These are phyloP conservation scores for Candoia aspera DNA, from an alignment of 2,113 vertebrate genomes.

Conservation along the genomic window DNA sequence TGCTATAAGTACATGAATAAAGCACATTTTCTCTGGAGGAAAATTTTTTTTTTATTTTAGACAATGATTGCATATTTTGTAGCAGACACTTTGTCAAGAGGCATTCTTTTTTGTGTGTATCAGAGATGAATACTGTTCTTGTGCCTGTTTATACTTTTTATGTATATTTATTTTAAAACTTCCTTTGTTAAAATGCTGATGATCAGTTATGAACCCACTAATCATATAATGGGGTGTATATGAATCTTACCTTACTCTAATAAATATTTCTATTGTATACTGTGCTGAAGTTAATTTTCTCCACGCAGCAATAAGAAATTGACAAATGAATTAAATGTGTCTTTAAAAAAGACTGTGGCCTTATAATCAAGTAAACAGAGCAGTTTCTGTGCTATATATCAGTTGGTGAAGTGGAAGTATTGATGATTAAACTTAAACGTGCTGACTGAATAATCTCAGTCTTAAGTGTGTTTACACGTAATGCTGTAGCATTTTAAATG, in stretches of 20 bases:
- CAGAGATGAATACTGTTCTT: not conserved
- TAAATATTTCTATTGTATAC: not conserved
- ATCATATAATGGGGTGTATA: not conserved
- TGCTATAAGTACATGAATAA: not conserved
- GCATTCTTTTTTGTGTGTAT: not conserved
- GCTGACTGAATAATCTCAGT: not conserved
- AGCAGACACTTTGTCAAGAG: not conserved
- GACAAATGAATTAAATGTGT: not conserved
- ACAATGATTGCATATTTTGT: not conserved
- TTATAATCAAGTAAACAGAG: not conserved
- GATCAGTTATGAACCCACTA: not conserved
- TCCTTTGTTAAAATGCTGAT: not conserved
- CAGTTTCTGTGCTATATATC: not conserved
- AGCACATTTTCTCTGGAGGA: not conserved
- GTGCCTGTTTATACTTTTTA: not conserved
- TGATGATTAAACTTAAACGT: not conserved
- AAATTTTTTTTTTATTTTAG: not conserved
- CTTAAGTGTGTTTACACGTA: not conserved
- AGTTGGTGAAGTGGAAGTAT: not conserved
- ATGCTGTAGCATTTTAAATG: not conserved
- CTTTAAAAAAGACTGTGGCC: not conserved
- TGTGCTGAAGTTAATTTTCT: not conserved
- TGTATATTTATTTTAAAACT: not conserved
- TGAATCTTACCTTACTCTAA: not conserved
- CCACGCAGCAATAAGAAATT: not conserved